Evolutionary conservation across 2,797 vertebrate genomes (phyloP).

Genomic region (Esox lucius): DNA sequence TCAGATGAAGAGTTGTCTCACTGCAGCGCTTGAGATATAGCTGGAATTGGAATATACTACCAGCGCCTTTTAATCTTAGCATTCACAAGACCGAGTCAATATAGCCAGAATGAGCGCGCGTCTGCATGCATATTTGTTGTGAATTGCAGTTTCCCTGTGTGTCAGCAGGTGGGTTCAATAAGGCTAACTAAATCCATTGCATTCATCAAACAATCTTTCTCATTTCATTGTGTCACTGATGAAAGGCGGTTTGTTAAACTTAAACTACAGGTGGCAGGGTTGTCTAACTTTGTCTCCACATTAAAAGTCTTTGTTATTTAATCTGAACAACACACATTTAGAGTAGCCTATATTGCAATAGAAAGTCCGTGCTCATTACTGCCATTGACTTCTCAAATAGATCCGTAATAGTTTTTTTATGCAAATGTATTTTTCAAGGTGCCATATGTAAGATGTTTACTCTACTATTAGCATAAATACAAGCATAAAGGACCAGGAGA

Average conservation of each 20-base stretch:
- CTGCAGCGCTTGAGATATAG: too few species aligned
- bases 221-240: neutral
- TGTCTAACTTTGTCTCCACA: conserved; percentile 31
- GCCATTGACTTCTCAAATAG: neutral
- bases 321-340: neutral
- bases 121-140: neutral
- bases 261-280: conserved; percentile 64
- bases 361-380: neutral
- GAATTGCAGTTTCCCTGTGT: neutral
- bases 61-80: neutral
- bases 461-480: too few species aligned
- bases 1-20: neutral
- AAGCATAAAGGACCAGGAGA: too few species aligned
- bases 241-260: conserved; percentile 23
- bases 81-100: neutral
- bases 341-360: neutral
- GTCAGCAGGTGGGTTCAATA: conserved; percentile 3
- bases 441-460: too few species aligned
- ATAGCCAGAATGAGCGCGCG: neutral
- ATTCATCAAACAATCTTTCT: conserved; percentile 3
- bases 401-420: neutral
- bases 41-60: neutral
- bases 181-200: neutral
- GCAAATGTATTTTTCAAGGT: neutral
- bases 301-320: too few species aligned